Evolutionary conservation across 2,113 vertebrate species (phyloP).

Genomic region (Hydrochoerus hydrochaeris): DNA sequence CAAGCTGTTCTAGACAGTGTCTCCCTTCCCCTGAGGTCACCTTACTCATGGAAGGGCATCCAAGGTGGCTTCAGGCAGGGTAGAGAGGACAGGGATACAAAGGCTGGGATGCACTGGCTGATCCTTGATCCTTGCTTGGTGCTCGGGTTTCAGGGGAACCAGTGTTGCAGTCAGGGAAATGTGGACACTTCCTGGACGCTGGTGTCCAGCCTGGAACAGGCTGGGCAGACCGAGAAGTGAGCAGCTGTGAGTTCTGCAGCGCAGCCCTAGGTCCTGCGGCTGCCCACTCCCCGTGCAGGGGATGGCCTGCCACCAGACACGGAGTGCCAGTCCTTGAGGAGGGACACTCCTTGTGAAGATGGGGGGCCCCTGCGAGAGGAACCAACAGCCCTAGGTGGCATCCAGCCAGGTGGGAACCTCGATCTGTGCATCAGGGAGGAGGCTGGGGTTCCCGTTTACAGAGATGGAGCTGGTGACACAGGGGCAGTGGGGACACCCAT

Average conservation of each 20-base stretch:
- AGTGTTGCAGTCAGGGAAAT: not conserved
- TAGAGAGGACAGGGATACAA: not conserved
- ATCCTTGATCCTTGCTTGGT: rapidly evolving
- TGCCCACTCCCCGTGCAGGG: no score
- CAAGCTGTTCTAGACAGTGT: not conserved
- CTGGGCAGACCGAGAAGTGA: not conserved
- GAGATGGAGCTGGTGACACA: not conserved
- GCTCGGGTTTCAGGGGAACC: not conserved
- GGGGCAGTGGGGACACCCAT: not conserved
- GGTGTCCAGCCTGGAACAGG: not conserved
- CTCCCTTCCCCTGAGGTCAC: not conserved
- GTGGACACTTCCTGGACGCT: not conserved
- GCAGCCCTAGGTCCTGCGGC: not conserved
- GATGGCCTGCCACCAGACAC: not conserved
- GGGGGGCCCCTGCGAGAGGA: not conserved
- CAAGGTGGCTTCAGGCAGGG: not conserved
- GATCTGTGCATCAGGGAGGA: not conserved
- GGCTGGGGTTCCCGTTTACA: not conserved
- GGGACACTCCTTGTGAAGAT: not conserved
- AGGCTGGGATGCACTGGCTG: not conserved
- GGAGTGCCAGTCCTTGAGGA: not conserved
- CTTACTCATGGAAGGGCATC: not conserved
- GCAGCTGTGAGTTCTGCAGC: no score
- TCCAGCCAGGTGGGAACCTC: not conserved
- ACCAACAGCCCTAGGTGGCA: not conserved